Percentiles rank a stretch among this genome's conserved stretches.
phyloP scores from a whole-genome alignment of 2,888 invertebrate genomes.

The Nymphalis urticae region DNA sequence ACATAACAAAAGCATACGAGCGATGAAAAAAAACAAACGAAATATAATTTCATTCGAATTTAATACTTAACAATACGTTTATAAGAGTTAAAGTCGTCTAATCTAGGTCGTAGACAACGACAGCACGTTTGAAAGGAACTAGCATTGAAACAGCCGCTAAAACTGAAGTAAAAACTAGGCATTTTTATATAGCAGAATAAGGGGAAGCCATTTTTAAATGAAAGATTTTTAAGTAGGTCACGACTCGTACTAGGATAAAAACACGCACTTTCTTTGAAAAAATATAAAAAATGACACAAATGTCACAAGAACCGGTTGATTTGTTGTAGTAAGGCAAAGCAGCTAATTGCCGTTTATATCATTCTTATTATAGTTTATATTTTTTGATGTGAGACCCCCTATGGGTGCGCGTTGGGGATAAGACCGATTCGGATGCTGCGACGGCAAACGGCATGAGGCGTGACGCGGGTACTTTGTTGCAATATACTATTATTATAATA shows the following conservation, averaged over 20 bases:
- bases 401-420: no score
- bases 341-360: no score
- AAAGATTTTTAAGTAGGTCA: slow-evolving; percentile 12
- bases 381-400: no score
- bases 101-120: slow-evolving; percentile 3
- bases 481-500: no score
- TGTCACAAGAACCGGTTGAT: background rate
- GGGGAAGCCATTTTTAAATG: slow-evolving; percentile 19
- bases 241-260: slow-evolving; percentile 1
- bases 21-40: slow-evolving; percentile 4
- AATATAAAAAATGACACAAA: no score
- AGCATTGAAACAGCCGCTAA: slow-evolving; percentile 16
- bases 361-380: no score
- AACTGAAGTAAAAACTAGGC: slow-evolving; percentile 18
- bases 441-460: no score
- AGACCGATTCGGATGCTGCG: no score
- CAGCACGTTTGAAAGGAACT: slow-evolving; percentile 11
- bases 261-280: slow-evolving; percentile 5
- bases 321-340: background rate
- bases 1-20: slow-evolving; percentile 5
- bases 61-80: background rate
- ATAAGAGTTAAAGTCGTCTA: background rate
- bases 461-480: no score
- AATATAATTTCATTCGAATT: background rate
- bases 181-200: slow-evolving; percentile 9